These are phyloP conservation scores for Drosophila falleni DNA, from an alignment of 2,888 invertebrate genomes.

Conservation along the genomic window DNA sequence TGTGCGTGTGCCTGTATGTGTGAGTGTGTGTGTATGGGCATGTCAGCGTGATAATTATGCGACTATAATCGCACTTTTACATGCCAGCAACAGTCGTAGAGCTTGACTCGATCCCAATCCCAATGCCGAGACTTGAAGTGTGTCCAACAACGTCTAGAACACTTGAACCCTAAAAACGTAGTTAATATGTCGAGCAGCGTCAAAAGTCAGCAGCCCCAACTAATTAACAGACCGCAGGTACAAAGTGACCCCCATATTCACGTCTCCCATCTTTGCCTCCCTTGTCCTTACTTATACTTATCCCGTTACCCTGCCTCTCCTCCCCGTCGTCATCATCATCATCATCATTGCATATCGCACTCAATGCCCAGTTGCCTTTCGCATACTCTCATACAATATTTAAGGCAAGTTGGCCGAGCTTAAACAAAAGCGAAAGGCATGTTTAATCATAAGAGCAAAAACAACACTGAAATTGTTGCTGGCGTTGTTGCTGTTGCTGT, in stretches of 20 bases:
- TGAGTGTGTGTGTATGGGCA: slow-evolving; percentile 60
- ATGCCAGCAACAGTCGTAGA: slow-evolving; percentile 61
- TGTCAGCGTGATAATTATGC: slow-evolving; percentile 82
- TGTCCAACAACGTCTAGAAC: slow-evolving; percentile 48
- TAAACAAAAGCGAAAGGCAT: slow-evolving; percentile 80
- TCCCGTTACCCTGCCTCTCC: not conserved
- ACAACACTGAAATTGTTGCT: slow-evolving; percentile 67
- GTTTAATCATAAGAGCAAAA: slow-evolving; percentile 81
- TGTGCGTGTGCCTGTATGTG: slow-evolving; percentile 56
- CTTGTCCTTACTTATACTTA: not conserved
- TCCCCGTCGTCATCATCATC: not conserved
- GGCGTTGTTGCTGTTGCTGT: slow-evolving; percentile 22
- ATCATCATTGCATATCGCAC: slow-evolving; percentile 1
- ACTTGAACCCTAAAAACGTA: slow-evolving; percentile 78
- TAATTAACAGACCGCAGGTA: slow-evolving; percentile 80
- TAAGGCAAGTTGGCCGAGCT: slow-evolving; percentile 69
- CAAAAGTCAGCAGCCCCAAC: slow-evolving; percentile 76
- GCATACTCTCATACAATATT: slow-evolving; percentile 74
- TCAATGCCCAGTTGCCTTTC: slow-evolving; percentile 17
- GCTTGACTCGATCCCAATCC: not conserved
- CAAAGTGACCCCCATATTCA: slow-evolving; percentile 32
- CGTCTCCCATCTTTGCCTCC: not conserved
- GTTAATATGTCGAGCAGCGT: slow-evolving; percentile 75
- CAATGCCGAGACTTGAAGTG: slow-evolving; percentile 15
- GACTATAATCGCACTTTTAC: slow-evolving; percentile 81